A percentile compares a stretch with the other conserved stretches of the same genome.
Conservation (phyloP, 2,888 invertebrate genomes). For the Teleogryllus oceanicus region DNA sequence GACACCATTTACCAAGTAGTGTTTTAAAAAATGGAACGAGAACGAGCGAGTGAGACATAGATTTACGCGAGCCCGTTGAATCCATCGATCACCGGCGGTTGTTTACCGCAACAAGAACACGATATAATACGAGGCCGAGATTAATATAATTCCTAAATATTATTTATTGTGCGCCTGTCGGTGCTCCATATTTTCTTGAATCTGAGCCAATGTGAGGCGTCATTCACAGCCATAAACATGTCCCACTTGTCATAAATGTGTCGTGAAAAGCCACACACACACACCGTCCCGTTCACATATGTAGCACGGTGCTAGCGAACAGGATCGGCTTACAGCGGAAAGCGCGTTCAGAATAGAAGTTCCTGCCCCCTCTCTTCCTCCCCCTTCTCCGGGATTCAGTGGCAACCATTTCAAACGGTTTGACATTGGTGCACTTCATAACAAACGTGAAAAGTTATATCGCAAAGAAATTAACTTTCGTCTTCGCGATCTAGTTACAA, state of each 20-base stretch:
- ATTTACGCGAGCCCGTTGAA: not conserved
- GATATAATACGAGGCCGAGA: conserved; percentile 1
- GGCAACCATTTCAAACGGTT: too few relatives aligned
- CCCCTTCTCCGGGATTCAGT: too few relatives aligned
- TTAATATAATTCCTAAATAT: not conserved
- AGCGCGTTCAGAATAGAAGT: too few relatives aligned
- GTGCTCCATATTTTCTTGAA: not conserved
- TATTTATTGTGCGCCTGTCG: not conserved
- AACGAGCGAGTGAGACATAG: not conserved
- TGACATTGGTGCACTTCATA: too few relatives aligned
- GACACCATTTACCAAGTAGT: not conserved
- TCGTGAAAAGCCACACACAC: not conserved
- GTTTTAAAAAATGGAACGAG: not conserved
- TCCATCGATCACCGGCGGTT: not conserved
- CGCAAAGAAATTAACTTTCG: too few relatives aligned
- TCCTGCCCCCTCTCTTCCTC: too few relatives aligned
- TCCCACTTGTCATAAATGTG: not conserved
- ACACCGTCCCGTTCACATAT: too few relatives aligned
- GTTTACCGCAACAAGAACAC: conserved; percentile 18
- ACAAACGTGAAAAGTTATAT: too few relatives aligned
- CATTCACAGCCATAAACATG: not conserved
- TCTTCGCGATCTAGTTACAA: too few relatives aligned
- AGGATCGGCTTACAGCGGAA: too few relatives aligned
- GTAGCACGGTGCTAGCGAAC: too few relatives aligned
- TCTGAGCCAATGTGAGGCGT: not conserved